Evolutionary conservation across 2,888 invertebrate genomes (phyloP).

Genomic region (Ophioninae sp.): DNA sequence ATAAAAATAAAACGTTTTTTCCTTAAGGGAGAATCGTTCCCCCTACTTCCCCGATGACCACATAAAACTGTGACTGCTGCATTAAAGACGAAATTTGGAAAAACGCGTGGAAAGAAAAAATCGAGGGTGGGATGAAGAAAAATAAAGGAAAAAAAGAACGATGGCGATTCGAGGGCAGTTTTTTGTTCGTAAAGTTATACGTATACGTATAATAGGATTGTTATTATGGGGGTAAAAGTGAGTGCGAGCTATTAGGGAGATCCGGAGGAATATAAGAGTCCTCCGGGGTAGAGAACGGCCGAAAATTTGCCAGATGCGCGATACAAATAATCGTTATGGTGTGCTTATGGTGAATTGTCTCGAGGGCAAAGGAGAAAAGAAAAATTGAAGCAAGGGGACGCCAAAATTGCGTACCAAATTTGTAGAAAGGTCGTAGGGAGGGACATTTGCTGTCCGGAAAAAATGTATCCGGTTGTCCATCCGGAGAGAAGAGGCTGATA

Average conservation of each 20-base stretch:
- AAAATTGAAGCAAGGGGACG: background rate
- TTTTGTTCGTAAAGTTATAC: background rate
- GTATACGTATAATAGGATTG: background rate
- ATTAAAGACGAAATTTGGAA: slow-evolving; percentile 22
- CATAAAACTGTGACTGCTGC: slow-evolving; percentile 6
- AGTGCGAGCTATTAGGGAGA: slow-evolving; percentile 32
- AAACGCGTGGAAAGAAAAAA: slow-evolving; percentile 18
- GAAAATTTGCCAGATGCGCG: slow-evolving; percentile 52
- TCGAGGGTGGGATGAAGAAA: slow-evolving; percentile 18
- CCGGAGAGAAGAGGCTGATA: slow-evolving; percentile 6
- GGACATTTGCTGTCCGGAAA: background rate
- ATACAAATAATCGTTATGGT: slow-evolving; percentile 38
- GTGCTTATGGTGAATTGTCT: slow-evolving; percentile 9
- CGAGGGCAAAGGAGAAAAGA: slow-evolving; percentile 23
- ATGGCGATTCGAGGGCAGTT: slow-evolving; percentile 32
- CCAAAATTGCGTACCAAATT: slow-evolving; percentile 27
- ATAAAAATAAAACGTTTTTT: too few relatives aligned
- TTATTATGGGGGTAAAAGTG: slow-evolving; percentile 6
- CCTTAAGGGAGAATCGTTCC: too few relatives aligned
- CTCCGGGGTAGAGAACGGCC: slow-evolving; percentile 30
- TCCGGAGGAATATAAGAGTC: slow-evolving; percentile 23
- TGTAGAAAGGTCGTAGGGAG: slow-evolving; percentile 18
- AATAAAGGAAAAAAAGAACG: slow-evolving; percentile 36
- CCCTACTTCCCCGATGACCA: too few relatives aligned
- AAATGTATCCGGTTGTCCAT: slow-evolving; percentile 31